phyloP scores from a whole-genome alignment of 2,113 vertebrate genomes.

The Brevimyrus niger region DNA sequence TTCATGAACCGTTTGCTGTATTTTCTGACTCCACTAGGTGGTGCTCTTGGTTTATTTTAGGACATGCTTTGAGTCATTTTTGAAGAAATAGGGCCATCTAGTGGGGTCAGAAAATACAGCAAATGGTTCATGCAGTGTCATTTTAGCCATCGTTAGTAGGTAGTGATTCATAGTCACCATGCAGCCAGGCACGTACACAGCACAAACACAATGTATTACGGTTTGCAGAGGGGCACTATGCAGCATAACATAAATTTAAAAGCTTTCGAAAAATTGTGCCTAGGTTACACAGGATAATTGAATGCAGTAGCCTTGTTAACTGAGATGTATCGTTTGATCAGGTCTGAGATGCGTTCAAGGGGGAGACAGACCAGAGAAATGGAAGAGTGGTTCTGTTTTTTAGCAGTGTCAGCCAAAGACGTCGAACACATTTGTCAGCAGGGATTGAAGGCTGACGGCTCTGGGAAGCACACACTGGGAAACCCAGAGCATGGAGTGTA shows the following conservation, averaged over 20 bases:
- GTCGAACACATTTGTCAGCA: constrained; percentile 30
- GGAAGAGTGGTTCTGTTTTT: constrained; percentile 44
- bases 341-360: constrained; percentile 43
- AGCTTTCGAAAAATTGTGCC: background rate
- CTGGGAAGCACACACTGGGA: constrained; percentile 34
- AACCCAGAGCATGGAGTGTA: constrained; percentile 42
- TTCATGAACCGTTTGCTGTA: background rate
- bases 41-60: background rate
- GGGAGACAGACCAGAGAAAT: constrained; percentile 41
- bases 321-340: constrained; percentile 12
- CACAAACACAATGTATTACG: background rate
- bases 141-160: background rate
- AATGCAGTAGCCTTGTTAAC: background rate
- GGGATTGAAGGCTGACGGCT: constrained; percentile 28
- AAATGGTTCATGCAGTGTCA: background rate
- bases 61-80: background rate
- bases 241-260: background rate
- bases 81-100: background rate
- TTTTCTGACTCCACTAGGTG: background rate
- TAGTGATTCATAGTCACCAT: background rate
- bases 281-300: background rate
- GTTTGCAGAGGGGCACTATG: background rate
- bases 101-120: background rate
- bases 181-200: background rate
- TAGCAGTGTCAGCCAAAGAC: constrained; percentile 29